Percentiles rank a stretch among this genome's conserved stretches.
Conservation (phyloP, 2,797 vertebrate species). For the Amphiprion clarkii region DNA sequence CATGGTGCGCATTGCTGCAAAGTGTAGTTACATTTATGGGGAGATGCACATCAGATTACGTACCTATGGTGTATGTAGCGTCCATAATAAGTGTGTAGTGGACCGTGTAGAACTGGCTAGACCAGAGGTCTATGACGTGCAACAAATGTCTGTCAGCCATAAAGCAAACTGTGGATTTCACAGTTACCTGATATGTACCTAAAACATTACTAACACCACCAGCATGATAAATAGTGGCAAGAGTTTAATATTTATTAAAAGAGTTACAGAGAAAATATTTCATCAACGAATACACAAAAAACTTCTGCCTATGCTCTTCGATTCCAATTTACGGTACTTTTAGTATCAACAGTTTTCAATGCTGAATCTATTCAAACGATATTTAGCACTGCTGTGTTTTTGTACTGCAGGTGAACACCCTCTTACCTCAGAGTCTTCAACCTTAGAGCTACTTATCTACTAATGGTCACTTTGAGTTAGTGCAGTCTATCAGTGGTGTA, state of each 20-base stretch:
- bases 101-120: not conserved
- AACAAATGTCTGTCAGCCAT: no score
- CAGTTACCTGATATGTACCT: no score
- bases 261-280: no score
- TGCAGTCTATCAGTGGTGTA: not conserved
- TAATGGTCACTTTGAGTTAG: slow-evolving; percentile 1
- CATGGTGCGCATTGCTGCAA: no score
- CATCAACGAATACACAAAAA: not conserved
- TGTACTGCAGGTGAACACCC: not conserved
- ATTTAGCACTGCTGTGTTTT: not conserved
- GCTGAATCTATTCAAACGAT: not conserved
- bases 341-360: not conserved
- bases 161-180: no score
- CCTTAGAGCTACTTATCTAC: not conserved
- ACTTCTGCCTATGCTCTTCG: slow-evolving; percentile 15
- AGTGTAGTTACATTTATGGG: no score
- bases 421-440: not conserved
- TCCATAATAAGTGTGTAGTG: not conserved
- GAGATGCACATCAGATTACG: no score
- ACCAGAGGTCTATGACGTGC: no score
- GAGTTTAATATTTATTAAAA: no score
- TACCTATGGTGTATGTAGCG: no score
- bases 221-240: no score
- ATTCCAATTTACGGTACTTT: not conserved
- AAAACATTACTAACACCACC: no score